Percentiles rank a stretch among this genome's conserved stretches.
These are phyloP conservation scores for Acromyrmex charruanus DNA, from an alignment of 1,140 invertebrate species.

Conservation along the genomic window DNA sequence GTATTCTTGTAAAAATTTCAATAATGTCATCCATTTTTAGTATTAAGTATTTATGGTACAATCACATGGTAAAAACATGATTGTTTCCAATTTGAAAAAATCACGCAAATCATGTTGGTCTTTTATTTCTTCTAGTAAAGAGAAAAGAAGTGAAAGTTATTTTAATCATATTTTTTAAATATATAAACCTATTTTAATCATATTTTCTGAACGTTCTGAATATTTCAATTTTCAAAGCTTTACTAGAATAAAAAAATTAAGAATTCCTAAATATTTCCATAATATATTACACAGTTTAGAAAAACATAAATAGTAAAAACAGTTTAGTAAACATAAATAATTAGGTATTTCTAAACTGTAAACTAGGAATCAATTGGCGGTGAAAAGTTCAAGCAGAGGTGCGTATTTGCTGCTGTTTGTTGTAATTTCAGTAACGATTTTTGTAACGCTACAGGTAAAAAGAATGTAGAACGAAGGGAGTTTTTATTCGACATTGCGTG, in stretches of 20 bases:
- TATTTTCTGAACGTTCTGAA: background rate
- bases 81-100: background rate
- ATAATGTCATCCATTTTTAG: background rate
- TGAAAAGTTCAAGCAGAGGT: background rate
- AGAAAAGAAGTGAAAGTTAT: background rate
- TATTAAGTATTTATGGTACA: background rate
- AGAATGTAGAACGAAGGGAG: constrained; percentile 38
- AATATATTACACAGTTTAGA: background rate
- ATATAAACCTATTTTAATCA: background rate
- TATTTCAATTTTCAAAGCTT: background rate
- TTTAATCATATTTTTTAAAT: background rate
- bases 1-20: background rate
- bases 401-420: background rate
- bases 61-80: background rate
- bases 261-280: background rate
- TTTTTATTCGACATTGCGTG: constrained; percentile 64
- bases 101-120: no score
- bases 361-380: background rate
- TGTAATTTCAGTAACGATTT: constrained; percentile 28
- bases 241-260: background rate
- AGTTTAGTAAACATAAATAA: background rate
- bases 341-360: background rate
- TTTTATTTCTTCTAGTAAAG: background rate
- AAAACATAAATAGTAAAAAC: background rate
- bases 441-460: constrained; percentile 34